Percentiles rank a stretch among this genome's conserved stretches.
Conservation (phyloP, 37 sponge, comb jelly and placozoan species). For the Petrosia ficiformis region DNA sequence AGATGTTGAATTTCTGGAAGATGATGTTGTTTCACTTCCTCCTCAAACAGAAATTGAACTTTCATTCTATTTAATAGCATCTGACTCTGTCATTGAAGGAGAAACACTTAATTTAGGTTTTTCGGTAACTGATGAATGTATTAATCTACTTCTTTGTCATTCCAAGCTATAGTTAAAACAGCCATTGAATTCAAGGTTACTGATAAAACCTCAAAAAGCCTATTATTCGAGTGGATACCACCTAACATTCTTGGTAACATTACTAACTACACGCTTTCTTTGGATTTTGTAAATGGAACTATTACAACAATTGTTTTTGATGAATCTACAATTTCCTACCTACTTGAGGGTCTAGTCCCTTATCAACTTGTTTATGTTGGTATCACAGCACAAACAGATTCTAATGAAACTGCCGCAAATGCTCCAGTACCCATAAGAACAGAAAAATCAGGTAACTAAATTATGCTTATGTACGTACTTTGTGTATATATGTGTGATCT, state of each 20-base stretch:
- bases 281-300: constrained; percentile 3
- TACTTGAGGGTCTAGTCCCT: neutral
- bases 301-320: neutral
- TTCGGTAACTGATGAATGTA: neutral
- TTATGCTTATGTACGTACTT: no score
- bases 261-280: neutral
- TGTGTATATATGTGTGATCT: no score
- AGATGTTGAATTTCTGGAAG: neutral
- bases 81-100: neutral
- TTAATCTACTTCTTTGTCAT: neutral
- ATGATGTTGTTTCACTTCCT: neutral
- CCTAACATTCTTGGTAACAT: neutral
- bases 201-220: neutral
- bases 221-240: neutral
- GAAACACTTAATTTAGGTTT: neutral
- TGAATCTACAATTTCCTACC: neutral
- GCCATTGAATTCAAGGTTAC: neutral
- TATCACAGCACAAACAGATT: neutral
- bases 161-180: neutral
- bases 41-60: neutral
- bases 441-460: neutral
- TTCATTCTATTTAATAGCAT: neutral
- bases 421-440: neutral
- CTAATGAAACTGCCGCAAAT: neutral
- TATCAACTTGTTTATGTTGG: neutral